Percentiles rank a stretch among this genome's conserved stretches.
Conservation (phyloP, 2,888 invertebrate genomes). For the Galerucella nymphaeae region DNA sequence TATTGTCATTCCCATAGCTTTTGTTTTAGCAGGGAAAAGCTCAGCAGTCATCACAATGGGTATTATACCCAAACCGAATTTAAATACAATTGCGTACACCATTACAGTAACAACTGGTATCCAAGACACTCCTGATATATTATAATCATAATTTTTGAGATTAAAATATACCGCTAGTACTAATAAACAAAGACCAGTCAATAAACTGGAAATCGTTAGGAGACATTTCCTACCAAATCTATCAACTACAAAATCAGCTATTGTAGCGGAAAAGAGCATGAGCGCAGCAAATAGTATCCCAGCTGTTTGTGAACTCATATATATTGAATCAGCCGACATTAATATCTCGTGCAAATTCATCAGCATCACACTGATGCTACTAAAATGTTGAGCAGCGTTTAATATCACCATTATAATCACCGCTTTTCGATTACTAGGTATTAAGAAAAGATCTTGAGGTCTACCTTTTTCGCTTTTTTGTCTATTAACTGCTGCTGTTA, state of each 20-base stretch:
- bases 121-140: constrained; percentile 52
- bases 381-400: constrained; percentile 61
- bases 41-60: constrained; percentile 62
- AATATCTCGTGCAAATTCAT: constrained; percentile 62
- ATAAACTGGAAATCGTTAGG: constrained; percentile 55
- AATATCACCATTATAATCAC: constrained; percentile 61
- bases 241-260: constrained; percentile 58
- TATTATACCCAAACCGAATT: constrained; percentile 61
- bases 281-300: constrained; percentile 59
- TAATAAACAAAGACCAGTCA: constrained; percentile 57
- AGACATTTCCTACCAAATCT: constrained; percentile 59
- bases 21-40: constrained; percentile 62
- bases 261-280: constrained; percentile 58
- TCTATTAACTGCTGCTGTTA: constrained; percentile 57
- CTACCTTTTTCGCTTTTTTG: constrained; percentile 59
- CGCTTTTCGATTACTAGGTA: constrained; percentile 61
- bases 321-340: constrained; percentile 55
- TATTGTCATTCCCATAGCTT: constrained; percentile 62
- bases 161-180: constrained; percentile 59
- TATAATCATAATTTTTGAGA: constrained; percentile 52
- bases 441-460: constrained; percentile 58
- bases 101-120: constrained; percentile 57
- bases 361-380: constrained; percentile 61
- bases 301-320: constrained; percentile 51
- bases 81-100: constrained; percentile 59